Base-by-base conservation (phyloP, 2,888 invertebrate species). In the Lissocephala sabroskyi region DNA sequence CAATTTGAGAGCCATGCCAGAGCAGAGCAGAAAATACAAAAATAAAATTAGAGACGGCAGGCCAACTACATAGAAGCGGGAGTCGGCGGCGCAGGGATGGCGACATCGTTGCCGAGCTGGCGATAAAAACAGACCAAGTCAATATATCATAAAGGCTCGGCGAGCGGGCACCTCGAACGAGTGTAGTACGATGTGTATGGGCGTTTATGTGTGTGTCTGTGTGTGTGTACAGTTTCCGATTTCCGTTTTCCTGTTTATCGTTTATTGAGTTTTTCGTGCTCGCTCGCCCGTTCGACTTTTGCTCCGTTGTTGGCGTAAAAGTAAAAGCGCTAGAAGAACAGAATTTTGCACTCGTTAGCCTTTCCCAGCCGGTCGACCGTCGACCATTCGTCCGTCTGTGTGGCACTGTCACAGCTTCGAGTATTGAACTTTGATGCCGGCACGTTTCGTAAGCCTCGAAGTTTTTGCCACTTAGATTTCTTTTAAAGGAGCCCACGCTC, bases 241-340 rank as follows among this genome's bases (percentile, higher is more conserved):
- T 79, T 79, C 79, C 78, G 75, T 71, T 77, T 79, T 79, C 78
- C 79, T 79, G 79, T 79, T 79, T 79, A 70, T 77, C 79, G 79
- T 65, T 73, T 78, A 78, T 79, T 78, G 79, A 66, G 67, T 73
- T 74, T 64, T 66, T 36, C 7, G n/a, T 16, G 2, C 44, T 26
- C 19, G 57, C 57, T n/a, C n/a, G 9, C 2, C n/a, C 19, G 10
- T 37, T 6, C 18, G n/a, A 6, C 18, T 16, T 18, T 41, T 29
- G 3, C 26, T 26, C 17, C 16, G 10, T 19, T 47, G 23, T 28
- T 17, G 18, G 19, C 59, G 51, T 58, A 73, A 63, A 76, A 71
- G 70, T 63, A 76, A 73, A 73, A 71, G 70, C 67, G 52, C 7
- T 5, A 46, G 45, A 53, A 40, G 43, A 62, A 60, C 56, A 66